Percentiles rank a stretch among this genome's conserved stretches.
Conservation (phyloP, 2,113 vertebrate genomes). For the Engystomops pustulosus region DNA sequence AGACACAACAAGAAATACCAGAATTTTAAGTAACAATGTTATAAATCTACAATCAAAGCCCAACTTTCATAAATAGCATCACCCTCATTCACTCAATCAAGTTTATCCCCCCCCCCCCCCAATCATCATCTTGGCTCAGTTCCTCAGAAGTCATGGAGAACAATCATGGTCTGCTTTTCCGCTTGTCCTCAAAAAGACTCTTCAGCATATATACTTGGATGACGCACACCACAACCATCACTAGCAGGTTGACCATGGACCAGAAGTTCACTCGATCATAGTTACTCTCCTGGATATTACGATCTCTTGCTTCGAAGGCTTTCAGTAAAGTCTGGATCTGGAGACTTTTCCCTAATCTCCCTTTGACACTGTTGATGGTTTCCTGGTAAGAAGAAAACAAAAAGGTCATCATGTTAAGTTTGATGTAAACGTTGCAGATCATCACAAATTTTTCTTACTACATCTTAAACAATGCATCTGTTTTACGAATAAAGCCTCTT, state of each 20-base stretch:
- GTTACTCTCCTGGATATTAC: slow-evolving; percentile 97
- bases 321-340: slow-evolving; percentile 92
- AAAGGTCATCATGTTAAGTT: too few relatives aligned
- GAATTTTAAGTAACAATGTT: neutral
- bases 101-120: slow-evolving; percentile 64
- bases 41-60: neutral
- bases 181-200: slow-evolving; percentile 93
- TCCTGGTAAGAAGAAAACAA: slow-evolving; percentile 75
- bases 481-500: too few relatives aligned
- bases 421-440: too few relatives aligned
- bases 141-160: slow-evolving; percentile 9
- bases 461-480: too few relatives aligned
- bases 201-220: slow-evolving; percentile 93
- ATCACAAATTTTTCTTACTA: too few relatives aligned
- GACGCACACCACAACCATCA: slow-evolving; percentile 88
- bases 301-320: slow-evolving; percentile 95
- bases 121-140: slow-evolving; percentile 47
- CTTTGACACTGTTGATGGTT: slow-evolving; percentile 93
- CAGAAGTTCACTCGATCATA: slow-evolving; percentile 92
- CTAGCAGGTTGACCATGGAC: slow-evolving; percentile 85
- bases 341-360: slow-evolving; percentile 89
- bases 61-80: slow-evolving; percentile 62
- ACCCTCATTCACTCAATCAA: slow-evolving; percentile 54
- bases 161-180: slow-evolving; percentile 86
- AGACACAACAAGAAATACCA: neutral